Evolutionary conservation across 2,113 vertebrate genomes (phyloP).

Genomic region (Varanus salvator): DNA sequence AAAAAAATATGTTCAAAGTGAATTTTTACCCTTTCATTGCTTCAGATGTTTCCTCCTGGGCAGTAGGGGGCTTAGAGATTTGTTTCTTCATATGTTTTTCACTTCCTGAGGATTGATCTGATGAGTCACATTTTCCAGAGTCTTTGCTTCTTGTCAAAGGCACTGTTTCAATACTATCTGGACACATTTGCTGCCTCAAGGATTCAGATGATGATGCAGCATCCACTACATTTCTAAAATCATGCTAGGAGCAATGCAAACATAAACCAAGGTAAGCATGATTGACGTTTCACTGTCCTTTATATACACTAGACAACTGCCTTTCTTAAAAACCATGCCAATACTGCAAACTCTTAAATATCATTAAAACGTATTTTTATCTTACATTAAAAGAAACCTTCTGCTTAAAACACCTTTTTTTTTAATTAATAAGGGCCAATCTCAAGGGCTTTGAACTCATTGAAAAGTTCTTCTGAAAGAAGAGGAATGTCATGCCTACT

Average conservation of each 20-base stretch:
- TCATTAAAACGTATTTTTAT: not conserved
- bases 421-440: not conserved
- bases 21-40: conserved; percentile 54
- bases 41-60: conserved; percentile 28
- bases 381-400: not conserved
- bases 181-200: conserved; percentile 10
- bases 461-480: not conserved
- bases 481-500: not conserved
- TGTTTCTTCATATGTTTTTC: conserved; percentile 29
- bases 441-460: not conserved
- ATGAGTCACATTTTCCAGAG: conserved; percentile 9
- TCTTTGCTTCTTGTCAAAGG: conserved; percentile 38
- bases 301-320: not conserved
- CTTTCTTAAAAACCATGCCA: not conserved
- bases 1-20: not conserved
- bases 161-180: not conserved
- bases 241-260: conserved; percentile 46
- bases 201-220: conserved; percentile 8
- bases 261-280: not conserved
- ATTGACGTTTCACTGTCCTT: not conserved
- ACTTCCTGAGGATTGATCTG: not conserved
- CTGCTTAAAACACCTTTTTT: not conserved
- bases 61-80: conserved; percentile 14
- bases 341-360: not conserved
- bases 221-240: conserved; percentile 4